Base-by-base conservation (phyloP, 2,888 invertebrate genomes). In the Euzophera pinguis region DNA sequence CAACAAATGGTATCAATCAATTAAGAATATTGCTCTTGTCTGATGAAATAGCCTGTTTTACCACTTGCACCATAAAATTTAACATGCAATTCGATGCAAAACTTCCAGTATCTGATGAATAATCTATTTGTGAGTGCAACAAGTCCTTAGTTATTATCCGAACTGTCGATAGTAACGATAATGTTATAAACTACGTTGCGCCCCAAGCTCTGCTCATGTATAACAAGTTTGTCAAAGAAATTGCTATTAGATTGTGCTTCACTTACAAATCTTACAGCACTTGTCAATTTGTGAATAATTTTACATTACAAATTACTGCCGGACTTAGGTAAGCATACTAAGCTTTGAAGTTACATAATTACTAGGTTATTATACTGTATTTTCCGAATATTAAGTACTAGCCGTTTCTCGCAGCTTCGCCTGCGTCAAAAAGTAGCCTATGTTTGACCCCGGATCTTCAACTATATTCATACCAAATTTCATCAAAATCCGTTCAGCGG, bases 171-270 rank as follows among this genome's bases (percentile, higher is more conserved):
- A 45, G 45, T 32, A 45, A 45, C 45, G 45, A 45, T 45, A 45
- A 45, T 45, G 45, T 45, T 45, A 45, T 45, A 45, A 45, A 34
- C 45, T 45, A 45, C 32, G 45, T 0, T 4, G 10, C 9, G 29
- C 45, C 34, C 32, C 32, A 16, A 32, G 45, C 45, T 32, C 14
- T 16, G 45, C 45, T 45, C 45, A 45, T 45, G 45, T 45, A 45
- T 45, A 45, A 45, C 45, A 34, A 45, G 45, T 45, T 45, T 45
- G 45, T 45, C 45, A 45, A 45, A 45, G 45, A 45, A 45, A 45
- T 45, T 45, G 32, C 45, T 45, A 4, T 45, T 32, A 45, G 32
- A 45, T 45, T 45, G 45, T 32, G 9, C 32, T 45, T 45, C 45
- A 32, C 32, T 29, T 32, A 5, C 32, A 34, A 16, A 16, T 16